Evolutionary conservation across 2,888 invertebrate species (phyloP), one percentile per base, ranked within the genome.

Genomic region (Deilephila elpenor): DNA sequence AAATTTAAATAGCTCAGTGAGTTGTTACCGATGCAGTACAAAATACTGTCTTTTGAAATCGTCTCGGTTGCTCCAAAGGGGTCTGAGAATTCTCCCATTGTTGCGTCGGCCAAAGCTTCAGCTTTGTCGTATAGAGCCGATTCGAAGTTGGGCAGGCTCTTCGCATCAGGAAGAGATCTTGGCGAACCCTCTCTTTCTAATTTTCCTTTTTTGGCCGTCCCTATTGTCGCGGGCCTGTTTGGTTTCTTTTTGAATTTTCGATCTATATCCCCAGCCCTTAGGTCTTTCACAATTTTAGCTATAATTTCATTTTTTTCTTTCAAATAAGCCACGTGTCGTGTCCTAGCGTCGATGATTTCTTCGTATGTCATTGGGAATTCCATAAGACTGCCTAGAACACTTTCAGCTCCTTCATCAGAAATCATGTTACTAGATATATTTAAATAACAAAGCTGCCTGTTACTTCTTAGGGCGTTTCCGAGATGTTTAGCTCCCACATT

Each of bases 351-450:
- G 0, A 80, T n/a, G 0, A 88, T 19, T 77, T 92, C 92, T 0
- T 88, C 81, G 1, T 34, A 6, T 0, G 79, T 81, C n/a, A 92
- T 51, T 8, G 81, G 78, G 59, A 91, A 92, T 53, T 86, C 83
- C 3, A 62, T n/a, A 7, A 91, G 75, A 4, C 51, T 75, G 5
- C 84, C 72, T 0, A 92, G 72, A 59, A 93, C 82, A 0, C 64
- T 61, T 0, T 32, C 25, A 0, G 80, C 86, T 3, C 92, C 92
- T 2, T 71, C 74, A 74, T 93, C 92, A 0, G 86, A 83, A 0
- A 93, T 78, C 70, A 75, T 79, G 37, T 93, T 93, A 61, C 84
- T 85, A 3, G 89, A 80, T 72, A 93, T 74, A 78, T 91, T 92
- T 20, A 93, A 71, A 74, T 91, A 92, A 17, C 75, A 72, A 2